Conservation (phyloP, 2,888 invertebrate species). For the Cosmopolites sordidus region DNA sequence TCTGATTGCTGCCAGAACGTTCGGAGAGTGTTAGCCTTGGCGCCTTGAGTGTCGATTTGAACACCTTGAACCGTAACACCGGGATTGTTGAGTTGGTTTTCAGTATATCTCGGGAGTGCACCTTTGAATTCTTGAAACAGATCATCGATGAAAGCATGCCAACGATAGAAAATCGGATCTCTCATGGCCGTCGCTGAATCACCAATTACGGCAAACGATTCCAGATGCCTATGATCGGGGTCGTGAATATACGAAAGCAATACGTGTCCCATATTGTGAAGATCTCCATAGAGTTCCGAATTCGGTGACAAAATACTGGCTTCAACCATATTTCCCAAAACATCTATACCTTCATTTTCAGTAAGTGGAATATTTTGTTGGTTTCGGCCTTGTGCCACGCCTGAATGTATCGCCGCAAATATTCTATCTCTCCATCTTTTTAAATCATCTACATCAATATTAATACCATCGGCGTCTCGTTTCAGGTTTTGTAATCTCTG, state of each 20-base stretch:
- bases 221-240: conserved; percentile 72
- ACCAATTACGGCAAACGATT: conserved; percentile 77
- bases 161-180: conserved; percentile 82
- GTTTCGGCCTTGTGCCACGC: conserved; percentile 58
- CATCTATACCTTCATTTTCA: conserved; percentile 69
- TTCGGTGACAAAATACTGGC: conserved; percentile 67
- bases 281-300: conserved; percentile 67
- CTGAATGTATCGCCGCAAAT: conserved; percentile 64
- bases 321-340: conserved; percentile 76
- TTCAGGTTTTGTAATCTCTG: conserved; percentile 58
- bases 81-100: conserved; percentile 51
- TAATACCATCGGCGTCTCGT: conserved; percentile 64
- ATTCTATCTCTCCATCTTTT: conserved; percentile 74
- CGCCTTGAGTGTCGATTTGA: conserved; percentile 52
- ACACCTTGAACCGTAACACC: conserved; percentile 60
- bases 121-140: conserved; percentile 72
- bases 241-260: conserved; percentile 75
- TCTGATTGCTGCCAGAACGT: conserved; percentile 80
- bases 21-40: conserved; percentile 37
- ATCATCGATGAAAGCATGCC: conserved; percentile 77
- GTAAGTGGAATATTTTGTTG: conserved; percentile 57
- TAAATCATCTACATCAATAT: conserved; percentile 64
- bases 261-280: conserved; percentile 81
- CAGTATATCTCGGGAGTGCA: conserved; percentile 62
- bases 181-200: conserved; percentile 82